Conservation (phyloP, 2,888 invertebrate species). For the Fragum sueziense region DNA sequence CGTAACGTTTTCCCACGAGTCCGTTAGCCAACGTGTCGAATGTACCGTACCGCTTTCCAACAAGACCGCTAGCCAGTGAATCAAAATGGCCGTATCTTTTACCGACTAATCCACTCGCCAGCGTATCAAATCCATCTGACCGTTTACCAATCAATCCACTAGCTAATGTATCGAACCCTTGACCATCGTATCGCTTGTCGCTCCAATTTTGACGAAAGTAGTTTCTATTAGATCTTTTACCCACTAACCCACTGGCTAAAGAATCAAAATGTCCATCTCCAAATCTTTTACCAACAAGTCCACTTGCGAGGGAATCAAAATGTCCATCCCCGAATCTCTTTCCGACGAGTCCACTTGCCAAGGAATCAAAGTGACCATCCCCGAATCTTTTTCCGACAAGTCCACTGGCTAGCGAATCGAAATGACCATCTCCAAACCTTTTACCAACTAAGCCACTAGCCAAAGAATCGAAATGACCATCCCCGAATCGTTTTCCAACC, state of each 20-base stretch:
- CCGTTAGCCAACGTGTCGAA: constrained; percentile 21
- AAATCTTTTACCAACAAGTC: constrained; percentile 25
- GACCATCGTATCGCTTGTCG: constrained; percentile 36
- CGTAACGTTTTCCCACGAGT: constrained; percentile 15
- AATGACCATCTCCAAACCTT: constrained; percentile 29
- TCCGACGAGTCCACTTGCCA: constrained; percentile 24
- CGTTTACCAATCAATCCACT: constrained; percentile 30
- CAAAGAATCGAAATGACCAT: constrained; percentile 18
- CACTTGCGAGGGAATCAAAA: constrained; percentile 26
- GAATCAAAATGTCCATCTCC: constrained; percentile 26
- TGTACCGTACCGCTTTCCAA: constrained; percentile 16
- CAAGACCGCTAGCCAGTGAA: constrained; percentile 17
- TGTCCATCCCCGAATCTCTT: constrained; percentile 19
- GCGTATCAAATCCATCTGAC: constrained; percentile 15
- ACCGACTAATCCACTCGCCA: constrained; percentile 28
- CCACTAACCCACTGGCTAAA: constrained; percentile 30
- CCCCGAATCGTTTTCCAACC: constrained; percentile 28
- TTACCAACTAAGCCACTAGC: constrained; percentile 34
- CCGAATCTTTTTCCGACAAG: constrained; percentile 33
- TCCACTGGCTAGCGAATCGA: constrained; percentile 37
- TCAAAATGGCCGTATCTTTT: constrained; percentile 27
- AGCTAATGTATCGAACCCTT: constrained; percentile 24
- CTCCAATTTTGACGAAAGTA: constrained; percentile 2
- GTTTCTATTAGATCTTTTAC: constrained; percentile 26
- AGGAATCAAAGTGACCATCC: constrained; percentile 16